Base-by-base conservation (phyloP, 92 coral and sea anemone genomes). In the Virgularia gustaviana region DNA sequence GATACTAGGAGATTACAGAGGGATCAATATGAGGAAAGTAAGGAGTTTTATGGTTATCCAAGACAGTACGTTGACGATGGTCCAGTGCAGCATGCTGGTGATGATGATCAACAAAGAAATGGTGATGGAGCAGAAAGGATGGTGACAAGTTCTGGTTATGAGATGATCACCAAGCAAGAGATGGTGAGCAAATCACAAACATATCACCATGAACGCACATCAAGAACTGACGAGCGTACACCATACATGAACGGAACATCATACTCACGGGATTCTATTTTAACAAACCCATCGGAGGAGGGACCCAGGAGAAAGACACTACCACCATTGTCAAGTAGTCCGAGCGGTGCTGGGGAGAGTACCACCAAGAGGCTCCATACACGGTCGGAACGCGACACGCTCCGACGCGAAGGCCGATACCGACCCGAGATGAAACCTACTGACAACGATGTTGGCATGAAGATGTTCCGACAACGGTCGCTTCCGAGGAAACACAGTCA, bases 351-450 rank as follows among this genome's bases (percentile, higher is more conserved):
- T 7, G 28, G 6, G 31, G 53, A 64, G 27, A 49, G 38, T 10
- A 49, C 47, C 5, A 68, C 36, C 7, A 68, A 68, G 51, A 59
- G 60, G 38, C 34, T 68, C 12, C 75, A 68, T 33, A 68, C 75
- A 18, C 54, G 61, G 55, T 68, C 75, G 15, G 44, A 68, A 68
- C 54, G 75, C 57, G 75, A 68, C 9, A 51, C 61, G 15, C n/a
- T 68, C 32, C 75, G 75, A 31, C 75, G 75, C n/a, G 75, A 68
- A 35, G 75, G 60, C 44, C 33, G 75, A 22, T n/a, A n/a, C n/a
- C 34, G 22, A 9, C 31, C 44, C 61, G 75, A 68, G 7, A 13
- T 43, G 38, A 67, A 18, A n/a, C 9, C 18, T 16, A 28, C 75
- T 7, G 75, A 68, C 2, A 15, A 12, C 28, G 75, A 68, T 30